Evolutionary conservation across 2,888 invertebrate genomes (phyloP).

Genomic region (Busseola fusca): DNA sequence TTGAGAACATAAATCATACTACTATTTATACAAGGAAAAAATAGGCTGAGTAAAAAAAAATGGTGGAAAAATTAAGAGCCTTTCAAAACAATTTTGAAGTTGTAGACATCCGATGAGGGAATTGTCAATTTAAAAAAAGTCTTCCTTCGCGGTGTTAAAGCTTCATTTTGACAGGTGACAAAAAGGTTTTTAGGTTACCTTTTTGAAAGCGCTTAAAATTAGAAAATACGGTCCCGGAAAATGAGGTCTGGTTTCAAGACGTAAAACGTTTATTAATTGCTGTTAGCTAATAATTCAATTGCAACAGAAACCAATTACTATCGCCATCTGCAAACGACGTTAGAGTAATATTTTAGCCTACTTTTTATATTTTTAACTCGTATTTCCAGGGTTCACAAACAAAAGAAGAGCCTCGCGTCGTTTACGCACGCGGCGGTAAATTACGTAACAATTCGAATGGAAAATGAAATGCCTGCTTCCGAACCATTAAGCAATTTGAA

Average conservation of each 20-base stretch:
- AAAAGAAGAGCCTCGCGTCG: conserved; percentile 77
- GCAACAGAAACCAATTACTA: conserved; percentile 36
- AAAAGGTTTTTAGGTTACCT: not conserved
- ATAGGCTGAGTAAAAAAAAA: conserved; percentile 1
- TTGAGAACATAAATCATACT: conserved; percentile 19
- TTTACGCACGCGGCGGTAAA: conserved; percentile 84
- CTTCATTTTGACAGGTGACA: not conserved
- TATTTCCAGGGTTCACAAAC: conserved; percentile 76
- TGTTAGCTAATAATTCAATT: conserved; percentile 15
- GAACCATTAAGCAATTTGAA: conserved; percentile 88
- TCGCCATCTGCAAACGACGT: conserved; percentile 39
- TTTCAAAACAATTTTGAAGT: conserved; percentile 2
- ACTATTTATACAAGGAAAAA: conserved; percentile 12
- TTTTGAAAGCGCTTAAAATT: not conserved
- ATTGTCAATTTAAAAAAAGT: not conserved
- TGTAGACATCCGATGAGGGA: not conserved
- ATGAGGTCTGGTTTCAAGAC: not conserved
- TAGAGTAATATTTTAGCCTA: conserved; percentile 53
- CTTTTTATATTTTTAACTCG: conserved; percentile 63
- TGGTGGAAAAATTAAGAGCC: not conserved
- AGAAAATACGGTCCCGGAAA: not conserved
- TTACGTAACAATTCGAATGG: conserved; percentile 86
- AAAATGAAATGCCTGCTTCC: conserved; percentile 88
- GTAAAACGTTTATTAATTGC: not conserved
- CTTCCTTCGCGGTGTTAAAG: not conserved